Conservation (phyloP, 2,888 invertebrate genomes). For the Folsomia candida region DNA sequence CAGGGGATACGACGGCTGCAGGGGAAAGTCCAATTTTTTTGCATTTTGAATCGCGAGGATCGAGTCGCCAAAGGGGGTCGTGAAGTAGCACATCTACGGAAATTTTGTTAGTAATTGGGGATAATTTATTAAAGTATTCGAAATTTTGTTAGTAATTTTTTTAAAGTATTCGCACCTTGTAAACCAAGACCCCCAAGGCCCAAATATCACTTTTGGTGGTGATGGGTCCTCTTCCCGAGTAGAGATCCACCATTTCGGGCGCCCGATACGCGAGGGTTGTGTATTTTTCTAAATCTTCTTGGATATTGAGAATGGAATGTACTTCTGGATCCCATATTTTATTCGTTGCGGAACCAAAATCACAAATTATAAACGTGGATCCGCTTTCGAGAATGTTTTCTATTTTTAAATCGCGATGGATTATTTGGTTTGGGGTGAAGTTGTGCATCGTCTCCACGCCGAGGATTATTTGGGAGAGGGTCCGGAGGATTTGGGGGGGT, state of each 20-base stretch:
- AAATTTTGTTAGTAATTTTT: background rate
- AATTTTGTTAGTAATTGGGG: background rate
- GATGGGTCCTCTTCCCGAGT: slow-evolving; percentile 64
- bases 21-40: slow-evolving; percentile 74
- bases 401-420: slow-evolving; percentile 33
- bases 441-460: slow-evolving; percentile 62
- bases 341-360: slow-evolving; percentile 86
- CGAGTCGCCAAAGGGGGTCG: slow-evolving; percentile 86
- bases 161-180: slow-evolving; percentile 36
- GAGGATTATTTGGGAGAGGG: slow-evolving; percentile 88
- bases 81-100: slow-evolving; percentile 76
- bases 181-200: slow-evolving; percentile 56
- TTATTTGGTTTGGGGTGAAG: background rate
- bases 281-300: slow-evolving; percentile 81
- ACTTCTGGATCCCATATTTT: slow-evolving; percentile 66
- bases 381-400: slow-evolving; percentile 46
- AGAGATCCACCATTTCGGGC: slow-evolving; percentile 72
- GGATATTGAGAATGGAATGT: slow-evolving; percentile 59
- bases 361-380: slow-evolving; percentile 82
- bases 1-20: slow-evolving; percentile 70
- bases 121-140: slow-evolving; percentile 1
- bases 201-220: slow-evolving; percentile 86
- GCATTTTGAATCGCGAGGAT: slow-evolving; percentile 89
- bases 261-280: slow-evolving; percentile 86
- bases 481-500: slow-evolving; percentile 74